Base-by-base conservation (phyloP, 2,888 invertebrate genomes). In the Acanthosepion pharaonis region DNA sequence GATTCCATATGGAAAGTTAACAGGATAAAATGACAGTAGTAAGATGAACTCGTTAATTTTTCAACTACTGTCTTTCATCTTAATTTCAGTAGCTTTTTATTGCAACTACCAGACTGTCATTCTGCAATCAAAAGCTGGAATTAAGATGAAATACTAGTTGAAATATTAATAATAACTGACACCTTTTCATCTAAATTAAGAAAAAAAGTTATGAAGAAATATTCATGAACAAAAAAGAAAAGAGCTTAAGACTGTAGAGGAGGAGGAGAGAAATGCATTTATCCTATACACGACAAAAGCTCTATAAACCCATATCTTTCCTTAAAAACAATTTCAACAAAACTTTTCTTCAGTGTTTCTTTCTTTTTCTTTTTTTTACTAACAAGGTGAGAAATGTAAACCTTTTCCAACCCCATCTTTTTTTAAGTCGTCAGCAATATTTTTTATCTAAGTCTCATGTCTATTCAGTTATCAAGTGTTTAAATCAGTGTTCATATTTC, bases 371-470 rank as follows among this genome's bases (percentile, higher is more conserved):
- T 64, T 64, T 78, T 78, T 78, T 33, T 33, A 33, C n/a, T 15
- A 33, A 78, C n/a, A 78, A 78, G 18, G 33, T 78, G 33, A 78
- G n/a, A 78, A 78, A n/a, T n/a, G 78, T 15, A 78, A 78, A 78
- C 78, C n/a, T 78, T 78, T 18, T n/a, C 78, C n/a, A n/a, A 78
- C 78, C 23, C 78, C 78, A n/a, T 33, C 78, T 78, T 78, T 78
- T 78, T 78, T 59, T 55, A 15, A 78, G n/a, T n/a, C n/a, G 18
- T 78, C 78, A 78, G 78, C 78, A 78, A 78, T 78, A 78, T 78
- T n/a, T 78, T 78, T 78, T 78, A 33, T 78, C 78, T 78, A 78
- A 78, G 78, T 78, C 78, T n/a, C 78, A 33, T 78, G 78, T 78
- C 33, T 78, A 78, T 78, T 78, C 78, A 33, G 78, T 78, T 78